These are phyloP conservation scores for Mellivora capensis DNA, from an alignment of 2,113 vertebrate species.

Conservation along the genomic window DNA sequence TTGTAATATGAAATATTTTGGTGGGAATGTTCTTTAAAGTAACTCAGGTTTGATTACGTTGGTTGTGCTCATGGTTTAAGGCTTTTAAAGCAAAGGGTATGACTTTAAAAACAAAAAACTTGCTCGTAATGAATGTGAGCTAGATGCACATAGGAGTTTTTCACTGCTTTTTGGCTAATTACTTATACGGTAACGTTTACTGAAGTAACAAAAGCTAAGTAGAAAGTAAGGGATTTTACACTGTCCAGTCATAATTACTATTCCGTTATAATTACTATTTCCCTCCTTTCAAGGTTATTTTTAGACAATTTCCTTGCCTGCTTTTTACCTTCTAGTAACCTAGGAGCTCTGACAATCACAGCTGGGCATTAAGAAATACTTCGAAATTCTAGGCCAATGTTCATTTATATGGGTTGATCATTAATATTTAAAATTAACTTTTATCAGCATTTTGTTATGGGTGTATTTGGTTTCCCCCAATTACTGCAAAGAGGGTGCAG, in stretches of 20 bases:
- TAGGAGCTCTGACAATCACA: background rate
- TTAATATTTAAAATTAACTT: constrained; percentile 16
- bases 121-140: background rate
- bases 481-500: background rate
- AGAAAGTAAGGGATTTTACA: background rate
- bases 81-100: constrained; percentile 12
- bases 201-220: constrained; percentile 6
- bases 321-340: background rate
- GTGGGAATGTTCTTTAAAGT: background rate
- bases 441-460: background rate
- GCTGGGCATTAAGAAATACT: background rate
- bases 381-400: constrained; percentile 25
- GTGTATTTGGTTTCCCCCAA: background rate
- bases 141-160: background rate
- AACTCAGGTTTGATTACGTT: background rate
- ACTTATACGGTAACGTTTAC: background rate
- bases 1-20: background rate
- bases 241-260: background rate
- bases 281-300: background rate
- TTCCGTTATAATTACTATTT: no score
- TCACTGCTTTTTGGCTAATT: background rate
- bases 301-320: background rate
- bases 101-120: background rate
- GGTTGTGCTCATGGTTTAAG: background rate
- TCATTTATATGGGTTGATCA: background rate